Evolutionary conservation across 2,113 vertebrate genomes (phyloP).

Genomic region (Phalacrocorax carbo): DNA sequence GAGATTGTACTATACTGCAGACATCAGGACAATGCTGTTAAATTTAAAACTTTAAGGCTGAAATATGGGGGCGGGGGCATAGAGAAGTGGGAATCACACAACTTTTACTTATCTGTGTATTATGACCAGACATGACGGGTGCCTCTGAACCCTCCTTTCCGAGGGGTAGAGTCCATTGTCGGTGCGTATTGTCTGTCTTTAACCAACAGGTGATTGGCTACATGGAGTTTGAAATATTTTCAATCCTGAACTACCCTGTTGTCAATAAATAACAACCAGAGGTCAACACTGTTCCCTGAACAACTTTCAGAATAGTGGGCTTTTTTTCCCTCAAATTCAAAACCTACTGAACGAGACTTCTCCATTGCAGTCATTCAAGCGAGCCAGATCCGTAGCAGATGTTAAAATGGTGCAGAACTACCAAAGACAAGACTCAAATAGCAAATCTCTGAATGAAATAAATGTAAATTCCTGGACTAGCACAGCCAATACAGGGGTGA

Average conservation of each 20-base stretch:
- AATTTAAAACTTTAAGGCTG: not conserved
- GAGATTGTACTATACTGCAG: not conserved
- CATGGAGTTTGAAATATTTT: not conserved
- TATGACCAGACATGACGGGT: not conserved
- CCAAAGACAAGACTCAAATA: not conserved
- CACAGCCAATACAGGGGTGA: not conserved
- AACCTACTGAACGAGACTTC: not conserved
- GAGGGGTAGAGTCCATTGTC: accelerated
- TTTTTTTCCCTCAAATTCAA: not conserved
- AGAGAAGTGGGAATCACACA: not conserved
- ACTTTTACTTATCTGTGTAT: not conserved
- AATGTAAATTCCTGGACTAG: not conserved
- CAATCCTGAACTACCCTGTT: not conserved
- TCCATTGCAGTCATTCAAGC: not conserved
- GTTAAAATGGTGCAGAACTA: not conserved
- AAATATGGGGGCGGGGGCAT: not conserved
- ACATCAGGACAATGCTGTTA: not conserved
- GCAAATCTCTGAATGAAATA: not conserved
- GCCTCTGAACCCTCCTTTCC: not conserved
- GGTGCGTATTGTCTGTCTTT: not conserved
- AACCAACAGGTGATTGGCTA: not conserved
- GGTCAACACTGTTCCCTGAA: not conserved
- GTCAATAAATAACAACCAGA: not conserved
- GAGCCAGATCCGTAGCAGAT: not conserved
- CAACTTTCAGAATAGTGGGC: not conserved